phyloP scores from a whole-genome alignment of 1,140 invertebrate species.

The Drosophila fuyamai region DNA sequence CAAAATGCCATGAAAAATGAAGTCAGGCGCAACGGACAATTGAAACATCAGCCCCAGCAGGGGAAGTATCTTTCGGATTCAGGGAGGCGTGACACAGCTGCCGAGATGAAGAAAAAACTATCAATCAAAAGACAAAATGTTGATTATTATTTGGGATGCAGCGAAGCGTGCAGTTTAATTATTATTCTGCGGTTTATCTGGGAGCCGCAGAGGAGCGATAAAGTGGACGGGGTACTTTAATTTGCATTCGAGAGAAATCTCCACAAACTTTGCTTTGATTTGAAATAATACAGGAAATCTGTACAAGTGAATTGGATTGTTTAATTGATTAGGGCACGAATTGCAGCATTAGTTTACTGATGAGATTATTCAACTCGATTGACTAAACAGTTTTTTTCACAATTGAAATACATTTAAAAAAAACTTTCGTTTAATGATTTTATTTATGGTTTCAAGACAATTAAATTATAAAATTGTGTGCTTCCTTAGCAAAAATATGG shows the following conservation, averaged over 20 bases:
- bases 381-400: too few species aligned
- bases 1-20: conserved; percentile 72
- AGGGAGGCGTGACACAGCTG: conserved; percentile 32
- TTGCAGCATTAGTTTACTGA: too few species aligned
- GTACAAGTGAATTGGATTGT: background rate
- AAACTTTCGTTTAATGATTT: too few species aligned
- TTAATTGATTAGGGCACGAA: conserved; percentile 9
- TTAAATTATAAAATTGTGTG: too few species aligned
- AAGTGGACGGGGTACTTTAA: conserved; percentile 23
- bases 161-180: conserved; percentile 71
- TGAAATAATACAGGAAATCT: conserved; percentile 12
- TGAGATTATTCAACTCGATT: too few species aligned
- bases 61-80: conserved; percentile 30
- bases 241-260: conserved; percentile 29
- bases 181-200: conserved; percentile 64
- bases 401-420: too few species aligned
- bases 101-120: conserved; percentile 62
- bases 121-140: conserved; percentile 77
- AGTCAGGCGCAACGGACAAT: conserved; percentile 70
- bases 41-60: conserved; percentile 55
- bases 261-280: conserved; percentile 39
- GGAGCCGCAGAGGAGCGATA: conserved; percentile 19
- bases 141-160: conserved; percentile 65
- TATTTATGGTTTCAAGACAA: too few species aligned
- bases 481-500: too few species aligned